These are phyloP conservation scores for Vesta saturnalis DNA, from an alignment of 2,888 invertebrate species.

Conservation along the genomic window DNA sequence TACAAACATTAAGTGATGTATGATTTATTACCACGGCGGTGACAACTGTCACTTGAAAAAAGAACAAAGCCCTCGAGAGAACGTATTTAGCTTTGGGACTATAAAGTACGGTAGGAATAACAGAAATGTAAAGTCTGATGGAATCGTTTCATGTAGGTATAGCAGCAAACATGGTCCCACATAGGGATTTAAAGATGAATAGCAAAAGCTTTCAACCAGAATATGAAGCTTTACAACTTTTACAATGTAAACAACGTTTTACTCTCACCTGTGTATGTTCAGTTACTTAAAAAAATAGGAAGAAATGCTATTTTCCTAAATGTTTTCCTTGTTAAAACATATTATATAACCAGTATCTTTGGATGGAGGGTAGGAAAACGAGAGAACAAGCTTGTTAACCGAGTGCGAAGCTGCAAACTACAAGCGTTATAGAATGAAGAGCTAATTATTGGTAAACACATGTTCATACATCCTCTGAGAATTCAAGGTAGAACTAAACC, in stretches of 20 bases:
- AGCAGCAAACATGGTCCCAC: no score
- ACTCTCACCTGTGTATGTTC: no score
- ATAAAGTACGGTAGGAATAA: no score
- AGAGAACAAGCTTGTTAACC: constrained; percentile 29
- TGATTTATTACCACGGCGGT: no score
- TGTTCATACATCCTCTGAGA: constrained; percentile 38
- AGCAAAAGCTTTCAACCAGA: background rate
- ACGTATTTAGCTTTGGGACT: no score
- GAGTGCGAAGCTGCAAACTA: constrained; percentile 31
- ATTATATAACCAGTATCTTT: no score
- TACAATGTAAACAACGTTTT: no score
- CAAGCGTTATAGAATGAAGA: constrained; percentile 36
- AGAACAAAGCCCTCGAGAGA: no score
- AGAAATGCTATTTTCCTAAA: background rate
- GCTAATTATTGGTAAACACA: constrained; percentile 45
- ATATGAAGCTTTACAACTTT: no score
- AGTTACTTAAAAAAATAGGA: background rate
- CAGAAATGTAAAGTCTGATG: no score
- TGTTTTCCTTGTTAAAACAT: no score
- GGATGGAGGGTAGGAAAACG: constrained; percentile 17
- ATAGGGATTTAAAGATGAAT: background rate
- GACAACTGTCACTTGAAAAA: background rate
- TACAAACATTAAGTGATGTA: background rate
- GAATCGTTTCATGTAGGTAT: no score
- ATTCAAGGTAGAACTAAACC: constrained; percentile 22